phyloP scores from a whole-genome alignment of 2,888 invertebrate genomes.

The Capitulum mitella region DNA sequence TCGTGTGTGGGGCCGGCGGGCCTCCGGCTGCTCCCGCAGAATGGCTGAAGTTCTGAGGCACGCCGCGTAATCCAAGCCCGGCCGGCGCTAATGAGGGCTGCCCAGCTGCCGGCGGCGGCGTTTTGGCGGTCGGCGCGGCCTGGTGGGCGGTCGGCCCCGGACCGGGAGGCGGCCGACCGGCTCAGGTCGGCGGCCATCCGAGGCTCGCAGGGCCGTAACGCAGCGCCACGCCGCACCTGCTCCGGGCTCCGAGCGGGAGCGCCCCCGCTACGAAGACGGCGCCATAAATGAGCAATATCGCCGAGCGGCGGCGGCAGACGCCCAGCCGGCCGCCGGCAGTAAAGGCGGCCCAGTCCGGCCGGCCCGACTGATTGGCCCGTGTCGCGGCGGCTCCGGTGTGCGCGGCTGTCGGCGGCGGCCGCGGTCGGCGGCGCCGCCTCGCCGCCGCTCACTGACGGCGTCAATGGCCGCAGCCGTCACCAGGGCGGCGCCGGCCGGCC shows the following conservation, averaged over 20 bases:
- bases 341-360: neutral
- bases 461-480: too few relatives aligned
- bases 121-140: too few relatives aligned
- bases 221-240: neutral
- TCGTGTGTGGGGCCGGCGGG: neutral
- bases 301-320: neutral
- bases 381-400: neutral
- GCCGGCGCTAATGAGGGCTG: neutral
- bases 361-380: neutral
- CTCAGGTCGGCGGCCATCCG: neutral
- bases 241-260: neutral
- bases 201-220: neutral
- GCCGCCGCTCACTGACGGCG: too few relatives aligned
- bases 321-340: neutral
- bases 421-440: too few relatives aligned
- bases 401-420: too few relatives aligned
- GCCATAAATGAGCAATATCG: neutral
- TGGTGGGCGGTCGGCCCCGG: too few relatives aligned
- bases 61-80: conserved; percentile 1
- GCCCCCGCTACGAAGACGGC: neutral
- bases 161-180: too few relatives aligned
- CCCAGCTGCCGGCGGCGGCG: too few relatives aligned
- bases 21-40: neutral
- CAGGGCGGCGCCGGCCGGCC: too few relatives aligned
- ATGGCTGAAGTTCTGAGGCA: neutral